phyloP scores from a whole-genome alignment of 1,140 invertebrate species.

The Drosophila pseudoobscura region DNA sequence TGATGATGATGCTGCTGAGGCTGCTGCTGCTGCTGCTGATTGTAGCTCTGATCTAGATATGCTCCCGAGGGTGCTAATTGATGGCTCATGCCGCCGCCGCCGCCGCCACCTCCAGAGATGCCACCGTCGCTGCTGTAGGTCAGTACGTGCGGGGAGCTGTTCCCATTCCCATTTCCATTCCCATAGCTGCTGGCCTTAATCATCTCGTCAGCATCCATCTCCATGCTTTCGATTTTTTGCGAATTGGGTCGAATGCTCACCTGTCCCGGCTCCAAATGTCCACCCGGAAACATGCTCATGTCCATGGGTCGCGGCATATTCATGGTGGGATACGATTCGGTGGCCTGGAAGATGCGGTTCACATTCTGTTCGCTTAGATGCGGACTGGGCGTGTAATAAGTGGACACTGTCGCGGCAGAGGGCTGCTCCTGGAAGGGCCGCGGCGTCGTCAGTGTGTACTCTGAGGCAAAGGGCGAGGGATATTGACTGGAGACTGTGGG shows the following conservation, averaged over 20 bases:
- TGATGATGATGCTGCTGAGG: conserved; percentile 37
- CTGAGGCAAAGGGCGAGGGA: conserved; percentile 47
- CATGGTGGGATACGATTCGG: conserved; percentile 65
- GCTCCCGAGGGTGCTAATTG: conserved; percentile 69
- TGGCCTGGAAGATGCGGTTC: conserved; percentile 61
- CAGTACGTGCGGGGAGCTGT: conserved; percentile 62
- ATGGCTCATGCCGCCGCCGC: conserved; percentile 51
- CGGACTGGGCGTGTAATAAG: conserved; percentile 73
- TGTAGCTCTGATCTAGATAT: conserved; percentile 64
- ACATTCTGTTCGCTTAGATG: conserved; percentile 75
- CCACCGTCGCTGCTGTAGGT: conserved; percentile 63
- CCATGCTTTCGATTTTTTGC: conserved; percentile 81
- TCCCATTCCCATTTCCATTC: conserved; percentile 44
- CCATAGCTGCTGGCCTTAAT: conserved; percentile 54
- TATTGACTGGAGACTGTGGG: conserved; percentile 40
- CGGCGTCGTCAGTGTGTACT: conserved; percentile 58
- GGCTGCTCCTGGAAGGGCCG: conserved; percentile 66
- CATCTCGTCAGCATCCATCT: conserved; percentile 64
- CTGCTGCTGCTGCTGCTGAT: conserved; percentile 31
- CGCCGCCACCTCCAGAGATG: neutral
- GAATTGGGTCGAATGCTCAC: conserved; percentile 77
- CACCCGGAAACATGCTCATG: conserved; percentile 57
- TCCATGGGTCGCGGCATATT: conserved; percentile 61
- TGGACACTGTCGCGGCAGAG: conserved; percentile 57
- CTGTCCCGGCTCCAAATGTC: conserved; percentile 55